Evolutionary conservation across 2,797 vertebrate genomes (phyloP).

Genomic region (Cossypha dichroa): DNA sequence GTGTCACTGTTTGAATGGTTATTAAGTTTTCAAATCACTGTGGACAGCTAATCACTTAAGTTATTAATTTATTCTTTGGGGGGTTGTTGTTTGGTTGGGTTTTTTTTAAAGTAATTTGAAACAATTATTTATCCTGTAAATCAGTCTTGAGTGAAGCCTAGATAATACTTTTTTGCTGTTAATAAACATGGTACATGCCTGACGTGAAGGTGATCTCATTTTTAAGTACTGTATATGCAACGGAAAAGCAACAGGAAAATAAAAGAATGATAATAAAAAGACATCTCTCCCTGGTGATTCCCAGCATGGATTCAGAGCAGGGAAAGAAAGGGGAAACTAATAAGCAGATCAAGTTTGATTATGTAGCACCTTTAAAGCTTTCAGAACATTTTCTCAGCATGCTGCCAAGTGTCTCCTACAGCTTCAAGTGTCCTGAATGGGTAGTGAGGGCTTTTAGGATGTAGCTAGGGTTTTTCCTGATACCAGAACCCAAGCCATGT

Average conservation of each 20-base stretch:
- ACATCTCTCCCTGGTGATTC: constrained; percentile 2
- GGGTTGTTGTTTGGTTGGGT: constrained; percentile 14
- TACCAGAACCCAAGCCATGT: not conserved
- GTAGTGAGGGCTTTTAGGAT: not conserved
- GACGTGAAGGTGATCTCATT: constrained; percentile 63
- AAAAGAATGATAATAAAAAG: constrained; percentile 29
- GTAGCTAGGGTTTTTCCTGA: not conserved
- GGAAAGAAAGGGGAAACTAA: not conserved
- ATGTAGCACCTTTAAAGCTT: not conserved
- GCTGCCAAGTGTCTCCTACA: not conserved
- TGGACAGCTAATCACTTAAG: constrained; percentile 93
- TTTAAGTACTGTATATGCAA: constrained; percentile 60
- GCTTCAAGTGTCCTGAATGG: not conserved
- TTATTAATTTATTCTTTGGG: constrained; percentile 97
- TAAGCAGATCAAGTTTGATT: not conserved
- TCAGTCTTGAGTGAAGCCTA: constrained; percentile 63
- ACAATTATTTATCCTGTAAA: constrained; percentile 80
- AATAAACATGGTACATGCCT: constrained; percentile 77
- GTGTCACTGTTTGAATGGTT: constrained; percentile 73
- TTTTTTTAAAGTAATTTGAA: constrained; percentile 74
- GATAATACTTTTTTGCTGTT: constrained; percentile 72
- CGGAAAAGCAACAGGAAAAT: constrained; percentile 44
- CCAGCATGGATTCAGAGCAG: not conserved
- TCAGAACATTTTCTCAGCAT: not conserved
- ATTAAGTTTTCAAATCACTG: constrained; percentile 82